These are phyloP conservation scores for Drosophila longiperda DNA, from an alignment of 2,888 invertebrate genomes.

Conservation along the genomic window DNA sequence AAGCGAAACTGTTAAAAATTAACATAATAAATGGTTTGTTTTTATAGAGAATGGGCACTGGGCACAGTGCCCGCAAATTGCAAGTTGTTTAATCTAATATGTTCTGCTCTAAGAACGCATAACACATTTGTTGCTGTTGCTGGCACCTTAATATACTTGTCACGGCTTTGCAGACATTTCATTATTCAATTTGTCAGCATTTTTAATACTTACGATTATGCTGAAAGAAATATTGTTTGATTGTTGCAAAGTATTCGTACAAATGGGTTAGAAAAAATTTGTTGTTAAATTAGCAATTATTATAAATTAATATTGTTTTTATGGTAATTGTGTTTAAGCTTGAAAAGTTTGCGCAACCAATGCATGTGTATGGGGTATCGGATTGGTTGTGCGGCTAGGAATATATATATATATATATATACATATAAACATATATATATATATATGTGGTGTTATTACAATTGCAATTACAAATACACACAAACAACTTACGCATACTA, in stretches of 20 bases:
- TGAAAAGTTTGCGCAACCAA: conserved; percentile 48
- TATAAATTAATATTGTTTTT: conserved; percentile 49
- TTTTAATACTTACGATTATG: conserved; percentile 26
- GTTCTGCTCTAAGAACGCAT: conserved; percentile 28
- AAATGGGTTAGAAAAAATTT: conserved; percentile 54
- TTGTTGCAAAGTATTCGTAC: conserved; percentile 63
- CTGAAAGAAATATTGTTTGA: conserved; percentile 20
- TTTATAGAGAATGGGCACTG: conserved; percentile 36
- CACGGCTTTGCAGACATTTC: conserved; percentile 36
- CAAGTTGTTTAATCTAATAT: conserved; percentile 31
- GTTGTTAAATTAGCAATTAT: conserved; percentile 81
- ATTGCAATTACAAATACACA: conserved; percentile 70
- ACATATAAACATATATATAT: neutral
- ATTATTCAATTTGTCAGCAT: conserved; percentile 63
- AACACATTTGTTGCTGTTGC: conserved; percentile 18
- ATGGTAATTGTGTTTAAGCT: conserved; percentile 54
- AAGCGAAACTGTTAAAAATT: conserved; percentile 59
- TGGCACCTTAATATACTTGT: conserved; percentile 37
- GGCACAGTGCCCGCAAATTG: conserved; percentile 63
- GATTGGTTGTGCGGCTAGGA: conserved; percentile 31
- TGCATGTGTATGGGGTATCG: conserved; percentile 35
- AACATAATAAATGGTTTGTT: conserved; percentile 63
- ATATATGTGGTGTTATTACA: conserved; percentile 22
- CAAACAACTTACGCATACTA: conserved; percentile 77
- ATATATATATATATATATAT: conserved; percentile 3